A percentile compares a stretch with the other conserved stretches of the same genome.
Conservation (phyloP, 2,797 vertebrate genomes). For the Sitta carolinensis region DNA sequence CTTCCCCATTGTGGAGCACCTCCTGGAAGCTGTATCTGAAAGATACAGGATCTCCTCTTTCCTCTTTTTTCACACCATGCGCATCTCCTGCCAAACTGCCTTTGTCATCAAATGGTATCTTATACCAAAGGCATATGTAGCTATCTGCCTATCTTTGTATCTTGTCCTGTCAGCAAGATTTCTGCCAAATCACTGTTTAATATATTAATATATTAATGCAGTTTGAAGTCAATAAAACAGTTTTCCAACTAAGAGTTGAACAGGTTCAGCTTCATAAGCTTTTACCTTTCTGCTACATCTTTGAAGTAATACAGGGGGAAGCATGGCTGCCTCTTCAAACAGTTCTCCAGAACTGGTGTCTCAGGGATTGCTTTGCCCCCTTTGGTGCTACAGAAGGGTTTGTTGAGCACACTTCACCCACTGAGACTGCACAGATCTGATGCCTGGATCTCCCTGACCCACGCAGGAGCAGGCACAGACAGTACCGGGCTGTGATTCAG, state of each 20-base stretch:
- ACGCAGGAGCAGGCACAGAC: accelerated
- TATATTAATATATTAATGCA: neutral
- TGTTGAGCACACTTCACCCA: neutral
- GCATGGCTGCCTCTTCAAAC: neutral
- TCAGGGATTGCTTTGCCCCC: neutral
- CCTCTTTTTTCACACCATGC: neutral
- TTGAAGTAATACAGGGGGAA: neutral
- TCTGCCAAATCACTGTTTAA: neutral
- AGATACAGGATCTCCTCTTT: neutral
- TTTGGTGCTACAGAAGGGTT: neutral
- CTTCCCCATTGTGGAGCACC: neutral
- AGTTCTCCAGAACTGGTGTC: neutral
- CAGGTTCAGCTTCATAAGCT: neutral
- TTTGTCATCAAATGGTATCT: neutral
- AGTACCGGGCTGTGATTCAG: accelerated
- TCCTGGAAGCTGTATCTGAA: neutral
- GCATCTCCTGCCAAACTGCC: neutral
- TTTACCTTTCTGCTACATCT: neutral
- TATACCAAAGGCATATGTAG: neutral
- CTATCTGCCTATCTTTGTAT: neutral
- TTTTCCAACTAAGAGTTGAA: neutral
- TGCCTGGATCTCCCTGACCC: neutral
- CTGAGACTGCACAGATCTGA: neutral
- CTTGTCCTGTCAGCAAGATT: neutral
- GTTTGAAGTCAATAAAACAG: neutral